Base-by-base conservation (phyloP, 2,113 vertebrate species). In the Triplophysa siluroides region DNA sequence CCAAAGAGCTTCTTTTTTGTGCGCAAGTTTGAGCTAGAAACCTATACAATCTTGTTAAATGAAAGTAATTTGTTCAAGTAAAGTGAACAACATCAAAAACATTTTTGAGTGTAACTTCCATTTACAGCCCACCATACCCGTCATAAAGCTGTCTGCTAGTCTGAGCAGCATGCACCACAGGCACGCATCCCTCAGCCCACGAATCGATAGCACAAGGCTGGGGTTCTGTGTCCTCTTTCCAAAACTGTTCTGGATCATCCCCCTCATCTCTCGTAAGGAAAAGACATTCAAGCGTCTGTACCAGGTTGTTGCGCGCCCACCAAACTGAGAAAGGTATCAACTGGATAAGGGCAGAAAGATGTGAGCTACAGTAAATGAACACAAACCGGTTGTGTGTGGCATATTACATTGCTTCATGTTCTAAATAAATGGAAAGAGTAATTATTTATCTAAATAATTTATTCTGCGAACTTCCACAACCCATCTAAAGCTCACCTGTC, bases 201-300 rank as follows among this genome's bases (percentile, higher is more conserved):
- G 89, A 78, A n/a, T 95, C 94, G 0, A 21, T 71, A 0, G 3
- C 0, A 1, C 85, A 78, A 0, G 86, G 54, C 9, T 29, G 16
- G 0, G 94, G 92, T 67, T 94, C 93, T 64, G 87, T 71, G 0
- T 93, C 90, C 74, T 92, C 90, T 0, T 83, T 84, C 91, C 90
- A 91, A 2, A 84, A 87, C 0, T 26, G 13, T 1, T 74, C 83
- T 0, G 75, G 75, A 0, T 38, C 23, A 18, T 93, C 92, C 1
- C 89, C 92, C 1, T 90, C 88, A 0, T 95, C 94, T n/a, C 91
- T 80, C 0, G 9, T 83, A 84, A 86, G 83, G 81, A 94, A 93
- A 3, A 86, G 80, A 90, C 92, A 93, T 81, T 91, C 87, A 0
- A 76, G 62, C 0, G 92, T 86, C 19, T 89, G 89, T 16, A 93